Percentiles rank a stretch among this genome's conserved stretches.
Conservation (phyloP, 2,797 vertebrate genomes). For the Sphenopsis melanotis region DNA sequence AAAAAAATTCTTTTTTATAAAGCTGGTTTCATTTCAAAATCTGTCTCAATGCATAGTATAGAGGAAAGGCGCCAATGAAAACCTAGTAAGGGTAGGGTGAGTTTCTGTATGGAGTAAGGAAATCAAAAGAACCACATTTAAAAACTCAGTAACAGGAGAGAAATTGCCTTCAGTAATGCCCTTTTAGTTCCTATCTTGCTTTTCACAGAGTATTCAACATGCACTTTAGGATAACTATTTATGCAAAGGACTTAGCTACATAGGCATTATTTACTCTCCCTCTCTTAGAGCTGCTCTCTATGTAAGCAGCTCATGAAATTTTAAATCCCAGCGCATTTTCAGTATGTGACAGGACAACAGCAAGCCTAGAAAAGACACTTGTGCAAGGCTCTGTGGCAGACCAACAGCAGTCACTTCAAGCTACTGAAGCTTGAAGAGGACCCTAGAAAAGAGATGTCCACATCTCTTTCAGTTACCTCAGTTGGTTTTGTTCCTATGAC, state of each 20-base stretch:
- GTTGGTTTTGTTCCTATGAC: background rate
- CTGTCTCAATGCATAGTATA: background rate
- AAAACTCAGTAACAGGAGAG: background rate
- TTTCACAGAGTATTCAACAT: background rate
- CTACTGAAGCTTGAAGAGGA: background rate
- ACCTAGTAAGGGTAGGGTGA: background rate
- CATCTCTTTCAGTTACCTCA: background rate
- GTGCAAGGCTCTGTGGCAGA: background rate
- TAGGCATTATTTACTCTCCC: background rate
- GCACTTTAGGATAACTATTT: background rate
- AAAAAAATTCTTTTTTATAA: background rate
- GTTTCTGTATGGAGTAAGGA: background rate
- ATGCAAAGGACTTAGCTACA: background rate
- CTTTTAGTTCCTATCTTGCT: background rate
- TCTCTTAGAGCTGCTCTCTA: background rate
- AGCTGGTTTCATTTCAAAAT: background rate
- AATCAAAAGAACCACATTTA: background rate
- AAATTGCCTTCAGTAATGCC: background rate
- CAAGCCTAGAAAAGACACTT: background rate
- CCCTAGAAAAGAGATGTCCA: background rate
- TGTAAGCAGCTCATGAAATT: background rate
- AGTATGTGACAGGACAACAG: background rate
- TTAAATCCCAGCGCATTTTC: background rate
- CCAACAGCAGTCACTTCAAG: background rate
- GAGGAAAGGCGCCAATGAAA: background rate